Conservation (phyloP, 53 echinoderm and acorn worm genomes). For the Luidia sarsii region DNA sequence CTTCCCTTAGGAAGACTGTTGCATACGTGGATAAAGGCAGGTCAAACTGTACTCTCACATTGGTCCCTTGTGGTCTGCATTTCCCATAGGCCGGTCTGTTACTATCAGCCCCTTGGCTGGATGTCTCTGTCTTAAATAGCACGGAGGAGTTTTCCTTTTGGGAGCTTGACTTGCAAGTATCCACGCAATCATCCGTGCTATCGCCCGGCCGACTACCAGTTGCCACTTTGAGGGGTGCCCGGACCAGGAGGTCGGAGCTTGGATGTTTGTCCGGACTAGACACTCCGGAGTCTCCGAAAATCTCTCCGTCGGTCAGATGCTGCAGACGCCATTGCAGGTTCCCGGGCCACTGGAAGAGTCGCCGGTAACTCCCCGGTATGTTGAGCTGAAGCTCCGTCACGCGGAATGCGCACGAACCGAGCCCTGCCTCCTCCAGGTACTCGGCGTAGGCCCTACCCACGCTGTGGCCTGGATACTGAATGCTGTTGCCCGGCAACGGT, state of each 20-base stretch:
- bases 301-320: not conserved
- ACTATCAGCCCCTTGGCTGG: no score
- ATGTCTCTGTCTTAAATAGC: no score
- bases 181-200: no score
- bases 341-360: slow-evolving; percentile 56
- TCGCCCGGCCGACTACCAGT: no score
- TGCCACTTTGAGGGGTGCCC: no score
- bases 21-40: slow-evolving; percentile 83
- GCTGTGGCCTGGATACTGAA: slow-evolving; percentile 70
- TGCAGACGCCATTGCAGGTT: slow-evolving; percentile 41
- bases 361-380: slow-evolving; percentile 83
- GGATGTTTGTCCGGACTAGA: no score
- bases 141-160: no score
- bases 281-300: not conserved
- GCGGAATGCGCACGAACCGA: slow-evolving; percentile 61
- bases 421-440: slow-evolving; percentile 54
- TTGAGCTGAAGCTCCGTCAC: slow-evolving; percentile 76
- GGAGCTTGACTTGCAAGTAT: no score
- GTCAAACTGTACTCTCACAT: slow-evolving; percentile 59
- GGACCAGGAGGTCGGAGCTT: no score
- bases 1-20: slow-evolving; percentile 77
- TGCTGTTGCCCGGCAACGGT: slow-evolving; percentile 88
- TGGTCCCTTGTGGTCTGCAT: not conserved
- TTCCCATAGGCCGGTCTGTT: not conserved
- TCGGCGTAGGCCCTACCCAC: slow-evolving; percentile 60